Evolutionary conservation across 2,113 vertebrate genomes (phyloP).

Genomic region (Hystrix brachyura): DNA sequence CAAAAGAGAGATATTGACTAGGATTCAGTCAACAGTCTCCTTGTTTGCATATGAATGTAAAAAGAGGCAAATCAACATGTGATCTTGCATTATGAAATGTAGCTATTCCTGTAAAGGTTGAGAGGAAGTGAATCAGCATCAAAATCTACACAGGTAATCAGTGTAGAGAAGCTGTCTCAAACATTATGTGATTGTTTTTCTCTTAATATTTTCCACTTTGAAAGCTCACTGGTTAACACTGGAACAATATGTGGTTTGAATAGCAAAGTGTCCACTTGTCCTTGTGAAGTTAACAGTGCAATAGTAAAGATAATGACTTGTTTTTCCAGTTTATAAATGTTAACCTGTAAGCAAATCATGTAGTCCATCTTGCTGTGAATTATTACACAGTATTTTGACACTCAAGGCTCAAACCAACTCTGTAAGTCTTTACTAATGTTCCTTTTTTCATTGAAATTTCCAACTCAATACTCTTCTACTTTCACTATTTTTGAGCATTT

Average conservation of each 20-base stretch:
- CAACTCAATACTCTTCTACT: neutral
- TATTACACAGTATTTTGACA: neutral
- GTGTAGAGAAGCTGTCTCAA: neutral
- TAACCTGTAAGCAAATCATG: conserved; percentile 15
- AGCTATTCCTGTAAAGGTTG: conserved; percentile 4
- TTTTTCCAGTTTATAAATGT: conserved; percentile 25
- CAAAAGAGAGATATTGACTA: neutral
- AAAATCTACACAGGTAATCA: neutral
- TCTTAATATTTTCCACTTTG: conserved; percentile 15
- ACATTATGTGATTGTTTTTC: neutral
- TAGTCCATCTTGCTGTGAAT: neutral
- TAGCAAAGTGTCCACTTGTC: neutral
- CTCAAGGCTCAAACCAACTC: neutral
- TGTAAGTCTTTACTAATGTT: neutral
- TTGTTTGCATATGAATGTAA: neutral
- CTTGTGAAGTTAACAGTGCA: neutral
- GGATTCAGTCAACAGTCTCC: neutral
- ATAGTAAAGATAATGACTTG: neutral
- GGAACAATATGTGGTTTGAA: neutral
- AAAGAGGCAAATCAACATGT: neutral
- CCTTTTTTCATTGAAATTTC: neutral
- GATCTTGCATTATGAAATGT: conserved; percentile 45
- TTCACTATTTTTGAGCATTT: neutral
- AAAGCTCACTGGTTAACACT: neutral
- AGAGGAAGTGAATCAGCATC: conserved; percentile 15